Base-by-base conservation (phyloP, 2,888 invertebrate species). In the Gortyna flavago region DNA sequence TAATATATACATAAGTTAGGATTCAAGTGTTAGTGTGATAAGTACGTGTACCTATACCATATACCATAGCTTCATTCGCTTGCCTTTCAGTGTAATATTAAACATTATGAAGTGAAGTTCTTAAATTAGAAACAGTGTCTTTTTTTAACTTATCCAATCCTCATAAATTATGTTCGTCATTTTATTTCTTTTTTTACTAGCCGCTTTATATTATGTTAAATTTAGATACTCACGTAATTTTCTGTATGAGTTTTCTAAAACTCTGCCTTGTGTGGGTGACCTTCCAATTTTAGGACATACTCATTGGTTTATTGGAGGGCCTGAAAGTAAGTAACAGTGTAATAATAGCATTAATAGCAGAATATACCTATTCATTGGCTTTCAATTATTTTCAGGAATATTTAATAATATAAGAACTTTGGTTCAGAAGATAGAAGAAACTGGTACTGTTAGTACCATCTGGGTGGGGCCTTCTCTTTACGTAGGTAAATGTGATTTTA, bases 401-500 rank as follows among this genome's bases (percentile, higher is more conserved):
- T 86, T 93, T n/a, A 90, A 88, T 54, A 95, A 94, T 84, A 90
- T 95, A 41, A 81, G 88, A 66, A 81, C 78, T 25, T 85, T 94
- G 21, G 72, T 84, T 4, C 72, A 83, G 21, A 82, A 87, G 25
- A 83, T 93, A 62, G 91, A 93, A 73, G 77, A 87, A 25, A 83
- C 87, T 16, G 93, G 92, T 8, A 92, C 89, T 11, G 79, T 91
- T 1, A 89, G 91, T 61, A 92, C 93, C 78, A 2, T 95, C 25
- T 95, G 95, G 95, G 91, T 95, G 66, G 95, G 95, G 0, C 92
- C 95, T 7, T 87, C 91, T n/a, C 91, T 95, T 5, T 95, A 95
- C 67, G 82, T 94, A 57, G 92, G 95, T 95, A 81, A 88, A 92
- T 88, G 13, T 21, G 32, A 48, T 57, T 62, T 67, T 38, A 41